Base-by-base conservation (phyloP, 2,797 vertebrate species). In the Percopsis omiscomaycus region DNA sequence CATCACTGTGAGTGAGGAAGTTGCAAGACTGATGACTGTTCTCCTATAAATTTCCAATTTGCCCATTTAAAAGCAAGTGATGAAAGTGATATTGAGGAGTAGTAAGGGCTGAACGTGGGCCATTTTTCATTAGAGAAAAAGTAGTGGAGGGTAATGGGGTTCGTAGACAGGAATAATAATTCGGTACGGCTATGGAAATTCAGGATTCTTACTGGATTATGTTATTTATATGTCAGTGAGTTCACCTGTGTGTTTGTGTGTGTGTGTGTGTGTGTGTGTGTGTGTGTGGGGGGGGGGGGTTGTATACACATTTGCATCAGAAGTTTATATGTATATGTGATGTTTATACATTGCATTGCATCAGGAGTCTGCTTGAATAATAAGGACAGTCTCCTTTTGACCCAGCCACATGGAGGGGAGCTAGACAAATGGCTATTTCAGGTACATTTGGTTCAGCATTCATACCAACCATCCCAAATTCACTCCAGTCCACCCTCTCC, bases 361-460 rank as follows among this genome's bases (percentile, higher is more conserved):
- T 48, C 13, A 13, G 11, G 0, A 50, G 29, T 15, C 5, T 10
- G 32, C 32, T 3, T 14, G 13, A 42, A 9, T 44, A 44, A 58
- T 42, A 16, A 8, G 42, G 48, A 46, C 59, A 37, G 53, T 42
- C 30, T 37, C 58, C 48, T 22, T 64, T 75, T 80, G 75, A 84
- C 77, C 72, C 74, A 44, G 73, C 78, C 55, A 63, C 44, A 65
- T 3, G 29, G 62, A 48, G 22, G 49, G 55, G 55, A 50, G 61
- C 55, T 58, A 60, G 50, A 64, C 60, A 68, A 82, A 82, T 50
- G 55, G 51, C 59, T 81, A 71, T 75, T 81, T 81, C 78, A 80
- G 78, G 69, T 64, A 73, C 72, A 83, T 79, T 78, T 71, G 72
- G 65, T 79, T 82, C 61, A 27, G 42, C 63, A 27, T 74, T 72